phyloP scores from a whole-genome alignment of 2,113 vertebrate genomes.

The Myiopsitta monachus region DNA sequence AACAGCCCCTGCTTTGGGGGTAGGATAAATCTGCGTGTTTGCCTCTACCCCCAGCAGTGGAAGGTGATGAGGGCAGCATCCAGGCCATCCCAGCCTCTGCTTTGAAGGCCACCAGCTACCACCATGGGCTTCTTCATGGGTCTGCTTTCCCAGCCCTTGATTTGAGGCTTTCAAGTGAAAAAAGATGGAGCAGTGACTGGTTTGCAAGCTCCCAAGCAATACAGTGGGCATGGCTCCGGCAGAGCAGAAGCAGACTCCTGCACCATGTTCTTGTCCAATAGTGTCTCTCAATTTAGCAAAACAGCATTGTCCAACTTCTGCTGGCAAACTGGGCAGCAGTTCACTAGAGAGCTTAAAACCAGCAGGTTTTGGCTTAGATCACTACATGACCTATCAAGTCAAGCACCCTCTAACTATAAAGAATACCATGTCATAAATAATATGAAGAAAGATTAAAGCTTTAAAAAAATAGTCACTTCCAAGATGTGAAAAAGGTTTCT shows the following conservation, averaged over 20 bases:
- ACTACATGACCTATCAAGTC: neutral
- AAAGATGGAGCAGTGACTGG: fast-evolving
- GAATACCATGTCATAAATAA: neutral
- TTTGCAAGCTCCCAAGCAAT: neutral
- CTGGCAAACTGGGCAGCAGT: neutral
- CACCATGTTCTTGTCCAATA: neutral
- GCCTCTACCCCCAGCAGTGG: fast-evolving
- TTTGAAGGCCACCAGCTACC: neutral
- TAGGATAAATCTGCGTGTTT: neutral
- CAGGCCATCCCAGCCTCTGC: neutral
- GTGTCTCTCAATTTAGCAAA: neutral
- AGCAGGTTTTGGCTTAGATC: neutral
- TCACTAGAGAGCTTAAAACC: neutral
- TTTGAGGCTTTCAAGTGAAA: neutral
- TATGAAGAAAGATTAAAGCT: neutral
- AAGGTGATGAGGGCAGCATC: neutral
- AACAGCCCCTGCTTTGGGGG: neutral
- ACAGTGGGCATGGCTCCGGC: neutral
- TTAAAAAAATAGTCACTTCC: neutral
- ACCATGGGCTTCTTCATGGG: neutral
- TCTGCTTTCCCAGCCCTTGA: neutral
- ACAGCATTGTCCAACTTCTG: neutral
- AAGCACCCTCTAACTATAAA: neutral
- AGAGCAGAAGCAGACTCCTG: neutral
- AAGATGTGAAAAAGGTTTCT: neutral